Base-by-base conservation (phyloP, 2,113 vertebrate genomes). In the Illadopsis cleaveri region DNA sequence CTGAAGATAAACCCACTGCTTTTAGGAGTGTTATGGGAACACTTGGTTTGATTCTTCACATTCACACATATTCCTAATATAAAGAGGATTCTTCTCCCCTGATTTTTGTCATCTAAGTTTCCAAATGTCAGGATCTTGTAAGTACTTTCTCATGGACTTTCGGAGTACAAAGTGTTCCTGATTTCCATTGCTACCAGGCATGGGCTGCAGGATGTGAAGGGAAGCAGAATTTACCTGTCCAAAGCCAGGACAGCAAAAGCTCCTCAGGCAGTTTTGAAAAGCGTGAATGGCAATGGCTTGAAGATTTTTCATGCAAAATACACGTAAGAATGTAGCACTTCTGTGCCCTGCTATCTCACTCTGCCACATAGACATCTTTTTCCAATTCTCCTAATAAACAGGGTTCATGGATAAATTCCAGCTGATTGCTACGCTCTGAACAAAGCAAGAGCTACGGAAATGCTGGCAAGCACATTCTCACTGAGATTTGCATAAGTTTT, bases 331-430 rank as follows among this genome's bases (percentile, higher is more conserved):
- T 12, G 73, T 2, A 83, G 16, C 21, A 30, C 31, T 82, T 61
- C 66, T 57, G 21, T 88, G 75, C 35, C 33, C 58, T 76, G 5
- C 68, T 89, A 47, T 68, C 45, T 57, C 33, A 42, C n/a, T 81
- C 57, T 3, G 1, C 48, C 1, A 2, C 44, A 40, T 1, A 73
- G 56, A 86, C 85, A 75, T 71, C 64, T 94, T 94, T 92, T 86
- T 45, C 68, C 51, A 76, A 78, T 95, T 94, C 76, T 75, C 65
- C 72, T 56, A 80, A 91, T 51, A 64, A 81, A 47, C 51, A 75
- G 40, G 20, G 40, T 5, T 89, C 35, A 30, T 75, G 88, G 79
- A 83, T 48, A 86, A 83, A 83, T 78, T 83, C 93, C 90, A 96
- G 40, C 64, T 86, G 76, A 75, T 68, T 81, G 76, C 65, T 81